Evolutionary conservation across 2,888 invertebrate genomes (phyloP).

Genomic region (Mactromeris polynyma): DNA sequence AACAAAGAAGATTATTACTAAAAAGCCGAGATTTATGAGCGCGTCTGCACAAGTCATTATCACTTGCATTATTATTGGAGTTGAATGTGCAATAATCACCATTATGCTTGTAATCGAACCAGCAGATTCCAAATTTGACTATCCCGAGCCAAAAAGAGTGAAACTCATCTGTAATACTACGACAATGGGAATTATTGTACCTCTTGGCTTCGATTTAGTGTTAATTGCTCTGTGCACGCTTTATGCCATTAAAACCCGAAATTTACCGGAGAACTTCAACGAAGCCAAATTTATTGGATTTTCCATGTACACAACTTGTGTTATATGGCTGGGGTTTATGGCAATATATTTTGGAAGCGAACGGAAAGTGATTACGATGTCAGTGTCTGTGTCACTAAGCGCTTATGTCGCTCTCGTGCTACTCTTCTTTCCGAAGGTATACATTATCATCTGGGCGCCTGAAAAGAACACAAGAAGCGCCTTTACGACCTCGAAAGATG

Average conservation of each 20-base stretch:
- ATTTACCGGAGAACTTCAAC: constrained; percentile 99
- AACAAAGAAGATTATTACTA: constrained; percentile 96
- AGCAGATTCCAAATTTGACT: constrained; percentile 89
- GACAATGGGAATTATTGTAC: constrained; percentile 91
- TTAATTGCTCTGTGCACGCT: constrained; percentile 95
- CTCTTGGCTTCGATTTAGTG: constrained; percentile 92
- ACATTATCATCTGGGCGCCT: constrained; percentile 92
- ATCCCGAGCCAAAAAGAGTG: constrained; percentile 88
- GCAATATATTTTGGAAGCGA: constrained; percentile 97
- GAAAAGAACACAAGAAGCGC: constrained; percentile 92
- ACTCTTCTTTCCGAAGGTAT: constrained; percentile 92
- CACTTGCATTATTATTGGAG: constrained; percentile 94
- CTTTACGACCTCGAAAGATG: constrained; percentile 92
- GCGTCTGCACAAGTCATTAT: constrained; percentile 90
- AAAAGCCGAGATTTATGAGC: constrained; percentile 95
- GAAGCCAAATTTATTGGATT: constrained; percentile 93
- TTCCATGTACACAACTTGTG: constrained; percentile 99
- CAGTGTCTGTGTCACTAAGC: constrained; percentile 92
- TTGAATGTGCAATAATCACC: constrained; percentile 93
- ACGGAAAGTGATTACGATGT: constrained; percentile 89
- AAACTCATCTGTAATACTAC: constrained; percentile 90
- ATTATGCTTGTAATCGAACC: constrained; percentile 90
- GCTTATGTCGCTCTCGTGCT: constrained; percentile 92
- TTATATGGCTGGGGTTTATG: constrained; percentile 99
- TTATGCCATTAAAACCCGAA: constrained; percentile 93